These are phyloP conservation scores for Lepus europaeus DNA, from an alignment of 2,113 vertebrate species.

Conservation along the genomic window DNA sequence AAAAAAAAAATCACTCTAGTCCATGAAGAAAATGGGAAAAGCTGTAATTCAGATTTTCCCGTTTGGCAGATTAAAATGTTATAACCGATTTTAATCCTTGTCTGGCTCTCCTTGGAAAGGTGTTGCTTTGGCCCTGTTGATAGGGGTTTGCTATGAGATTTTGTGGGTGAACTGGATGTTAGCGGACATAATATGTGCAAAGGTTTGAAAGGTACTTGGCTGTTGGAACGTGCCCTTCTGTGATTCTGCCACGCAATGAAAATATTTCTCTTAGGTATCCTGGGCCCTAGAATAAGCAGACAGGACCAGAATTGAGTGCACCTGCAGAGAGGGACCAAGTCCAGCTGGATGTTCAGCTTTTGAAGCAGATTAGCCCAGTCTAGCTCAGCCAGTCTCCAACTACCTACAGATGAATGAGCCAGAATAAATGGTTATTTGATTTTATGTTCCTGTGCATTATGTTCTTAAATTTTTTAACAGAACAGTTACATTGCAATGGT, in stretches of 20 bases:
- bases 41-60: not conserved
- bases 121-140: not conserved
- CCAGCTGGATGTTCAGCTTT: too few relatives aligned
- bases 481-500: not conserved
- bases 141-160: not conserved
- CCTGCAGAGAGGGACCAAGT: fast-evolving
- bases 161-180: not conserved
- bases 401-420: too few relatives aligned
- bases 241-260: not conserved
- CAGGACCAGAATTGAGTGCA: fast-evolving
- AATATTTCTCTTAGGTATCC: not conserved
- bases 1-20: not conserved
- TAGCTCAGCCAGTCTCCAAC: not conserved
- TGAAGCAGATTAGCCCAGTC: not conserved
- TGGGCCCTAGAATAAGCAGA: not conserved
- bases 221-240: not conserved
- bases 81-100: not conserved
- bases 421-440: too few relatives aligned
- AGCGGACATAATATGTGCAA: too few relatives aligned
- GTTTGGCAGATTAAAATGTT: not conserved
- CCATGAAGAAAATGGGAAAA: not conserved
- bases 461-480: not conserved
- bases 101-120: fast-evolving
- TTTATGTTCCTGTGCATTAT: not conserved
- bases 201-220: not conserved